Conservation (phyloP, 2,797 vertebrate species). For the Cossypha polioptera region DNA sequence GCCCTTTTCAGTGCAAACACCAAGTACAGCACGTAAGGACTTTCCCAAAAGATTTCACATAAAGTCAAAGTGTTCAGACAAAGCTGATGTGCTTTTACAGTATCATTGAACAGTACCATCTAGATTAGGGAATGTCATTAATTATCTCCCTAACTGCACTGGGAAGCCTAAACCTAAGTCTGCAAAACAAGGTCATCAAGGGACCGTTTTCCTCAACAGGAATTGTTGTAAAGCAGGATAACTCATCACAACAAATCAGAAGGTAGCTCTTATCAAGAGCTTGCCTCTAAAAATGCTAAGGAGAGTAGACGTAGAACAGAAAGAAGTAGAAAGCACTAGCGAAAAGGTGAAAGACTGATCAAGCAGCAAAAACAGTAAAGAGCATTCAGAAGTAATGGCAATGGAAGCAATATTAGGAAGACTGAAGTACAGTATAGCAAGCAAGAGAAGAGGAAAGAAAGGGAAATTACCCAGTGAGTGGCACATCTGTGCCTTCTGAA, state of each 20-base stretch:
- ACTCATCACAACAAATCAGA: not conserved
- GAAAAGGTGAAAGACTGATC: not conserved
- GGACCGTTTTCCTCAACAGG: not conserved
- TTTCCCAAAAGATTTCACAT: not conserved
- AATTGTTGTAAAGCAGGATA: not conserved
- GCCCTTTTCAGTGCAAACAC: not conserved
- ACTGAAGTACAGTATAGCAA: not conserved
- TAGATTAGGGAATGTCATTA: not conserved
- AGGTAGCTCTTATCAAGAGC: not conserved
- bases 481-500: not conserved
- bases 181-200: not conserved
- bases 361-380: not conserved
- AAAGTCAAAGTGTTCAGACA: not conserved
- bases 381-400: not conserved
- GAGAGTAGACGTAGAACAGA: not conserved
- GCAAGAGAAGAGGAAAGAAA: not conserved
- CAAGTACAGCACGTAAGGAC: not conserved
- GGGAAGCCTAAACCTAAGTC: conserved; percentile 18
- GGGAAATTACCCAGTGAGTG: not conserved
- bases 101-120: not conserved
- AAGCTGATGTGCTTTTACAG: not conserved
- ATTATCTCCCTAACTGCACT: not conserved
- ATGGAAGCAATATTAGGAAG: not conserved
- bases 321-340: not conserved
- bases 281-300: not conserved